Conservation (phyloP, 2,888 invertebrate genomes). For the Hypomecis punctinalis region DNA sequence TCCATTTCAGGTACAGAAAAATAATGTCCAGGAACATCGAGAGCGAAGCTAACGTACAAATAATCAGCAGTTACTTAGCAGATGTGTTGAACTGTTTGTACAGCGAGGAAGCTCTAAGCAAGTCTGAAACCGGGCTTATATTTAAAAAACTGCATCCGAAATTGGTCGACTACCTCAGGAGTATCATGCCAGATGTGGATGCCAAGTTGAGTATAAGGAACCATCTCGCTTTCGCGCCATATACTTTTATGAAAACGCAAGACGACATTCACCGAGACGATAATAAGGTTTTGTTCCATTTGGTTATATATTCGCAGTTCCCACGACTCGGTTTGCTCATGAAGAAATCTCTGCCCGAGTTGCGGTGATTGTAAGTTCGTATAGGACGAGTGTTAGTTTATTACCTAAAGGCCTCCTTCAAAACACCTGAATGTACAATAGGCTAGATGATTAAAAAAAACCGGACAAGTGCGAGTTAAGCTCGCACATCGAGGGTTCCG, state of each 20-base stretch:
- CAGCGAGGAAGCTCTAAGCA: constrained; percentile 59
- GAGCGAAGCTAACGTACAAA: constrained; percentile 54
- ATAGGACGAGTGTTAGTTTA: not conserved
- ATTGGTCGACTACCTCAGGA: constrained; percentile 60
- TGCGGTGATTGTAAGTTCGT: constrained; percentile 41
- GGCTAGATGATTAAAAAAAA: no score
- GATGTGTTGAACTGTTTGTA: constrained; percentile 74
- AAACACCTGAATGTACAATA: no score
- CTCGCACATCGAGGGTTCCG: no score
- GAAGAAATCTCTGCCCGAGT: constrained; percentile 57
- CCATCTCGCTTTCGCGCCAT: constrained; percentile 70
- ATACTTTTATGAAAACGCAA: constrained; percentile 60
- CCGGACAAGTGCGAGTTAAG: no score
- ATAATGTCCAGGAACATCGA: constrained; percentile 55
- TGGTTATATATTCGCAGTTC: constrained; percentile 60
- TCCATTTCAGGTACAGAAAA: constrained; percentile 63
- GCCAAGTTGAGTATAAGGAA: constrained; percentile 66
- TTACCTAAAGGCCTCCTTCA: no score
- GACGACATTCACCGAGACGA: constrained; percentile 53
- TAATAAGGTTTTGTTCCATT: constrained; percentile 63
- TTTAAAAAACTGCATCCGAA: constrained; percentile 66
- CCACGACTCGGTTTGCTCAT: constrained; percentile 59
- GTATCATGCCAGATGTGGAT: constrained; percentile 64
- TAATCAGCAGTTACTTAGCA: constrained; percentile 59
- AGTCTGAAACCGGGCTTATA: constrained; percentile 58